These are phyloP conservation scores for Oligia strigilis DNA, from an alignment of 2,888 invertebrate genomes.

Conservation along the genomic window DNA sequence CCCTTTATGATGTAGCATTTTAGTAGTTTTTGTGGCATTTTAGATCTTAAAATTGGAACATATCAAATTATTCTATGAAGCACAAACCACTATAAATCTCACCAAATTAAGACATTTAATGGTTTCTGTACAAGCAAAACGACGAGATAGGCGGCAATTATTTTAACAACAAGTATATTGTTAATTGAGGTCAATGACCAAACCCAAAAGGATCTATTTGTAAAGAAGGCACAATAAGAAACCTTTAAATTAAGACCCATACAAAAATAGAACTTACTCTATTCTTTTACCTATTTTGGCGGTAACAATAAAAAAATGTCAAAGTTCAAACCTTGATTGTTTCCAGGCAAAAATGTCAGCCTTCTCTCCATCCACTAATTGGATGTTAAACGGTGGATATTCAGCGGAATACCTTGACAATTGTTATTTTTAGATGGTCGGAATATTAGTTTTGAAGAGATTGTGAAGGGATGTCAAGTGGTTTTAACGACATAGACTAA, in stretches of 20 bases:
- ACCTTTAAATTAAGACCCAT: background rate
- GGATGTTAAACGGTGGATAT: conserved; percentile 33
- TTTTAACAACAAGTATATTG: conserved; percentile 15
- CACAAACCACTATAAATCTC: conserved; percentile 13
- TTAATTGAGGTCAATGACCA: background rate
- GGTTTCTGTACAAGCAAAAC: background rate
- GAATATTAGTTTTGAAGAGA: conserved; percentile 19
- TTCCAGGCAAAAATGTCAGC: conserved; percentile 1
- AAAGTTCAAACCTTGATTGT: conserved; percentile 5
- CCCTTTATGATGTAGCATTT: no score
- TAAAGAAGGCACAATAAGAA: background rate
- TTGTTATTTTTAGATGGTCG: conserved; percentile 25
- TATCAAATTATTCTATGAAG: background rate
- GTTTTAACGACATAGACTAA: background rate
- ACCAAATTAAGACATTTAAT: conserved; percentile 17
- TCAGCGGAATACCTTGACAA: conserved; percentile 4
- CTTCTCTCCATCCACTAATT: conserved; percentile 29
- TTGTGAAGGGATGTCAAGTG: conserved; percentile 14
- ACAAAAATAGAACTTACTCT: background rate
- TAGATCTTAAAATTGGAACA: conserved; percentile 3
- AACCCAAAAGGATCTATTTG: background rate
- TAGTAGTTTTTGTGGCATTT: no score
- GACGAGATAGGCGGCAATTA: background rate
- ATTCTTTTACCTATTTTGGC: background rate
- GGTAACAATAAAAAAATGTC: background rate